Conservation (phyloP, 2,888 invertebrate genomes). For the Drosophila suboccidentalis region DNA sequence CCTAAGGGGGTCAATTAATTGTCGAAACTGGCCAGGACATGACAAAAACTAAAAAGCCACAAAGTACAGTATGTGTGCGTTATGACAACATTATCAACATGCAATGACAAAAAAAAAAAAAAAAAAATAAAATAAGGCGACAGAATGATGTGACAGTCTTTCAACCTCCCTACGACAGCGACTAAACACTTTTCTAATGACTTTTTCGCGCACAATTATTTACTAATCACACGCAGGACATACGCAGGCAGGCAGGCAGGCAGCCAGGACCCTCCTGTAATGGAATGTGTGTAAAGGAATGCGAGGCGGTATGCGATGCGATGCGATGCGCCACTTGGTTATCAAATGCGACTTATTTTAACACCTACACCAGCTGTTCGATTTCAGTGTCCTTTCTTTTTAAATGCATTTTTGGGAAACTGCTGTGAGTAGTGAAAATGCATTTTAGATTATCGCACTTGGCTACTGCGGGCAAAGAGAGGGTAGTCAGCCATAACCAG, state of each 20-base stretch:
- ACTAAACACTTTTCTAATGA: constrained; percentile 74
- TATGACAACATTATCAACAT: constrained; percentile 72
- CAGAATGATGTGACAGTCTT: constrained; percentile 34
- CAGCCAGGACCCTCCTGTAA: constrained; percentile 21
- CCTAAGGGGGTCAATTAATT: constrained; percentile 75
- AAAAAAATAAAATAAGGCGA: background rate
- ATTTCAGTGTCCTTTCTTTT: constrained; percentile 9
- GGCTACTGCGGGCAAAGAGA: constrained; percentile 14
- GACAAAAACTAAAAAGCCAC: constrained; percentile 62
- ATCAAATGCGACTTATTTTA: constrained; percentile 60
- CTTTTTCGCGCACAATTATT: constrained; percentile 75
- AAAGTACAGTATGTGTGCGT: constrained; percentile 28
- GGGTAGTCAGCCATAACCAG: constrained; percentile 72
- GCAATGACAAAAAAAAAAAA: constrained; percentile 28
- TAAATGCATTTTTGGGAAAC: constrained; percentile 19
- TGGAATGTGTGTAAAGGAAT: constrained; percentile 60
- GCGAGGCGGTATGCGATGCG: constrained; percentile 52
- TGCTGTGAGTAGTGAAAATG: constrained; percentile 66
- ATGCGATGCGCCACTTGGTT: constrained; percentile 69
- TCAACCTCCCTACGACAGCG: constrained; percentile 17
- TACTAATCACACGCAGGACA: constrained; percentile 75
- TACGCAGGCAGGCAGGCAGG: constrained; percentile 11
- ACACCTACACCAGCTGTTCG: constrained; percentile 77
- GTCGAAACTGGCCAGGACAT: constrained; percentile 22
- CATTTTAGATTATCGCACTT: constrained; percentile 78